Percentiles rank a stretch among this genome's conserved stretches.
phyloP scores from a whole-genome alignment of 2,113 vertebrate species.

The Catharus fuscescens region DNA sequence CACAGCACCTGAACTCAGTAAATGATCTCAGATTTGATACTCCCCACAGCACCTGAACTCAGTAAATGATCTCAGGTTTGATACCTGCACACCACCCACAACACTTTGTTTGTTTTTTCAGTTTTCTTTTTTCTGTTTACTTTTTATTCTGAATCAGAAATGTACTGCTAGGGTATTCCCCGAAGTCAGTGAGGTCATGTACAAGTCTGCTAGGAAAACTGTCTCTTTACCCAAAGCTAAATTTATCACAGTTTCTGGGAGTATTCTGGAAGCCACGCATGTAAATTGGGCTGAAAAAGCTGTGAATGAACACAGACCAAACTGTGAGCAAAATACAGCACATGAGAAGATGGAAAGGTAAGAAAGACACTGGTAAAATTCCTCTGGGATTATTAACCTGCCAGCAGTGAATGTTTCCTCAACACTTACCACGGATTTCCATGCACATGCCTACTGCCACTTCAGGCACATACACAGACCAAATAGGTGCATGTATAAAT shows the following conservation, averaged over 20 bases:
- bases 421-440: accelerated
- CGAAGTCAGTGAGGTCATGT: accelerated
- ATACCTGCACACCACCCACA: neutral
- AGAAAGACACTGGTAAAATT: no score
- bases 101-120: neutral
- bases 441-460: accelerated
- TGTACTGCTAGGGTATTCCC: neutral
- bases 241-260: neutral
- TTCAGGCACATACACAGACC: accelerated
- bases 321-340: neutral
- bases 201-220: neutral
- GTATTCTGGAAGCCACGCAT: neutral
- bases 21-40: no score
- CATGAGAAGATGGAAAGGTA: accelerated
- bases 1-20: no score
- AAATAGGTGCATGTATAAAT: accelerated
- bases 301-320: neutral
- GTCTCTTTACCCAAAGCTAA: neutral
- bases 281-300: neutral
- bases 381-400: neutral
- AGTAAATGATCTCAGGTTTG: no score
- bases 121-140: neutral
- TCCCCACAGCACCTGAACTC: no score
- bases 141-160: neutral
- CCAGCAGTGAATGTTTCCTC: neutral